Percentiles rank a stretch among this genome's conserved stretches.
phyloP scores from a whole-genome alignment of 2,888 invertebrate species.

The Ectropis crepuscularia region DNA sequence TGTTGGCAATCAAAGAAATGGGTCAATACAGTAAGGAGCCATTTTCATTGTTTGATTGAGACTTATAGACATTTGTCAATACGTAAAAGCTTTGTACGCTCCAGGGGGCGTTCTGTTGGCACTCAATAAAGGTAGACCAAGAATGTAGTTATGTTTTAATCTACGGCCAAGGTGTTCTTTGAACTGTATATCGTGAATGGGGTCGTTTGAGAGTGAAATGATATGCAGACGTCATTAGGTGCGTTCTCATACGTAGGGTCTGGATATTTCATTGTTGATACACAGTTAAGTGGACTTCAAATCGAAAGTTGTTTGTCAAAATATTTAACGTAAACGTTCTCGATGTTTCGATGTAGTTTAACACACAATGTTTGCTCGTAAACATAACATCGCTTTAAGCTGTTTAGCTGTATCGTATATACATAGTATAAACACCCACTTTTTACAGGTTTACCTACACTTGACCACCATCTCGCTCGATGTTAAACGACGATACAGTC shows the following conservation, averaged over 20 bases:
- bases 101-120: constrained; percentile 64
- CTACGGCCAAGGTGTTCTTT: constrained; percentile 44
- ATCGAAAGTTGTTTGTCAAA: constrained; percentile 24
- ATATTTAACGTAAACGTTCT: background rate
- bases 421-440: too few relatives aligned
- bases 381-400: too few relatives aligned
- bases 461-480: too few relatives aligned
- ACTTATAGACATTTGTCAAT: constrained; percentile 83
- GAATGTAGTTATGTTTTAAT: constrained; percentile 7
- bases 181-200: constrained; percentile 50
- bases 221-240: constrained; percentile 80
- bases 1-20: constrained; percentile 78
- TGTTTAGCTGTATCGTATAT: too few relatives aligned
- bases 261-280: constrained; percentile 17
- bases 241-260: constrained; percentile 63
- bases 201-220: constrained; percentile 78
- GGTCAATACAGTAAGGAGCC: constrained; percentile 78
- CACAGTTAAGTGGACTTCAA: constrained; percentile 19
- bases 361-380: too few relatives aligned
- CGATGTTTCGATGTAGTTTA: background rate
- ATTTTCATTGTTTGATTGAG: constrained; percentile 77
- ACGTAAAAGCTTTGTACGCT: constrained; percentile 61
- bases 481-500: too few relatives aligned
- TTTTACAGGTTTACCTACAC: too few relatives aligned
- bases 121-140: constrained; percentile 57